Base-by-base conservation (phyloP, 2,797 vertebrate species). In the Neosilurus mollespiculum region DNA sequence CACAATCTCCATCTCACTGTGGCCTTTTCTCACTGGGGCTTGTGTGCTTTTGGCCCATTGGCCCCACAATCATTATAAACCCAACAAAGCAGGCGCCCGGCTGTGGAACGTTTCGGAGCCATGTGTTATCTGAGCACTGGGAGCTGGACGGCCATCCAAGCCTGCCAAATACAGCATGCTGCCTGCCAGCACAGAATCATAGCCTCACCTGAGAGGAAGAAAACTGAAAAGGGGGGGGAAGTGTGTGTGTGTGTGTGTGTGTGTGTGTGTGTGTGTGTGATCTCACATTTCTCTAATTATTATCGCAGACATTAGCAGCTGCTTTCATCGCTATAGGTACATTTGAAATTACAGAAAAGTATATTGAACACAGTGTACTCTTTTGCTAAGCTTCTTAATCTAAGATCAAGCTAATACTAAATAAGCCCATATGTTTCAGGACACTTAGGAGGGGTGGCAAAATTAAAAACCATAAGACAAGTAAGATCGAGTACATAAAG, bases 111-210 rank as follows among this genome's bases (percentile, higher is more conserved):
- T 87, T 88, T 82, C 54, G 83, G 87, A 86, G 87, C 78, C 78
- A 26, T 84, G 85, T 87, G 87, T 87, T 86, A 88, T 88, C 86
- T 86, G 87, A 88, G 84, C 85, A 69, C 78, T 69, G 86, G 83
- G 78, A 81, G 83, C 83, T 86, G 86, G 81, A 86, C 53, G 30
- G 73, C 73, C 84, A 84, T 77, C 84, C 83, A 53, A 70, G 77
- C 85, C 37, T 81, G 81, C 86, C 86, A 88, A 88, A 86, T 85
- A 83, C 73, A 83, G 84, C 84, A 83, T 24, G 3, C 77, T 66
- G 83, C 78, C 86, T 86, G 87, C 83, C 81, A 86, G 76, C 49
- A 64, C 62, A 82, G 79, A 73, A 73, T 84, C 82, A 85, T 30
- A 78, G 78, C 54, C 75, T 87, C 67, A 86, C 83, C 86, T 79